Evolutionary conservation across 2,888 invertebrate genomes (phyloP).

Genomic region (Drosophila prostipennis): DNA sequence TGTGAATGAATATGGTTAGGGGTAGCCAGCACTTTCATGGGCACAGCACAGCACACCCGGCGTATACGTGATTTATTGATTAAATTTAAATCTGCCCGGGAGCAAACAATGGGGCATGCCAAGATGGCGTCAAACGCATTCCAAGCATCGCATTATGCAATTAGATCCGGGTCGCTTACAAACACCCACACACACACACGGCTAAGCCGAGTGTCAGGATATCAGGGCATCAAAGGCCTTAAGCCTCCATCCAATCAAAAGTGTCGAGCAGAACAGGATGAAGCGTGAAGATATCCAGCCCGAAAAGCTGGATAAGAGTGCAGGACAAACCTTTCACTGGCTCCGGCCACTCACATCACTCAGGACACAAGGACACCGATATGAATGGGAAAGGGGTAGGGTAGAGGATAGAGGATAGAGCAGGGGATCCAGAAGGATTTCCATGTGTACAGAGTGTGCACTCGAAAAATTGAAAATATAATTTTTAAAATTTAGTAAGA

Average conservation of each 20-base stretch:
- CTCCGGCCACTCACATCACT: slow-evolving; percentile 29
- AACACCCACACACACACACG: slow-evolving; percentile 9
- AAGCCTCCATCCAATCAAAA: slow-evolving; percentile 22
- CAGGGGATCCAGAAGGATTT: background rate
- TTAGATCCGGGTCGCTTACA: slow-evolving; percentile 45
- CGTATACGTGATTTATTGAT: slow-evolving; percentile 74
- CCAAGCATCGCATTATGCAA: slow-evolving; percentile 61
- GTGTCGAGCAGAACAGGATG: slow-evolving; percentile 30
- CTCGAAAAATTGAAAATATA: background rate
- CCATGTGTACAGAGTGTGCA: background rate
- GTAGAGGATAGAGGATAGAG: no score
- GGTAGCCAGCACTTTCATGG: slow-evolving; percentile 20
- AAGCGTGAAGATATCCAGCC: slow-evolving; percentile 40
- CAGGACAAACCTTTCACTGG: slow-evolving; percentile 26
- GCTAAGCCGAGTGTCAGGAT: slow-evolving; percentile 14
- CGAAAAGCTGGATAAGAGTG: slow-evolving; percentile 27
- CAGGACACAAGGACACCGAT: slow-evolving; percentile 11
- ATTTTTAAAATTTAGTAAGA: no score
- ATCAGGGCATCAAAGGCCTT: slow-evolving; percentile 19
- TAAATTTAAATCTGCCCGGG: slow-evolving; percentile 58
- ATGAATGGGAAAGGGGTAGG: no score
- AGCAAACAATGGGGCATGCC: slow-evolving; percentile 31
- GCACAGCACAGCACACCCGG: slow-evolving; percentile 25
- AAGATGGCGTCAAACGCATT: slow-evolving; percentile 27
- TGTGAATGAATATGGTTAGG: background rate